Evolutionary conservation across 2,888 invertebrate species (phyloP), one percentile per base, ranked within the genome.

Genomic region (Drosophila neonasuta): DNA sequence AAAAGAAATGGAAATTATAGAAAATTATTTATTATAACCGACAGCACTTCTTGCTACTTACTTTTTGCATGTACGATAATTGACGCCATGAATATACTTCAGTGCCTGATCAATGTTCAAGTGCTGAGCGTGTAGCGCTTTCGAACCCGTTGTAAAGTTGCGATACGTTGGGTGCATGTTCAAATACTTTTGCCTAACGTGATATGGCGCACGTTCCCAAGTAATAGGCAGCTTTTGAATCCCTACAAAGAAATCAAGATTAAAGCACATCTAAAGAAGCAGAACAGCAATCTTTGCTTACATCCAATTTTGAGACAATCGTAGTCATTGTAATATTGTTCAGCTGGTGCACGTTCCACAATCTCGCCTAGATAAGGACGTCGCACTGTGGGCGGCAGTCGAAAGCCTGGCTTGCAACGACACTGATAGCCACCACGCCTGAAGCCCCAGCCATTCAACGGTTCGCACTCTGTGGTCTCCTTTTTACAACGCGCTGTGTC

Each of bases 341-440:
- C 96, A 20, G 95, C 94, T 0, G 98, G 97, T 8, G 98, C 97
- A 73, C 98, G 92, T 91, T 99, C 99, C 11, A 99, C 92, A 68
- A 99, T 94, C 92, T 98, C 97, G 0, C 99, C 99, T 29, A 97
- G 93, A 92, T 95, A 99, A 0, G 99, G 98, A 57, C 97, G 93
- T 57, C 98, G 93, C 32, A 97, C 97, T 63, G 96, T 94, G 82
- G 95, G 94, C 0, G 99, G 99, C 79, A 97, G 92, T 57, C 99
- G 93, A 90, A 92, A 95, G 0, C 97, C 97, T 0, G 99, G 98
- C 84, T 94, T 93, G 91, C 99, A 99, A 73, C 97, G 93, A 89
- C 97, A 98, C 88, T 97, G 97, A 91, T 98, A 99, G 7, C 97
- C 98, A 54, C 99, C 99, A 86, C 99, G 93, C 57, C 98, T 93